Evolutionary conservation across 1,140 invertebrate species (phyloP), one percentile per base, ranked within the genome.

Genomic region (Tetramorium parvispinum): DNA sequence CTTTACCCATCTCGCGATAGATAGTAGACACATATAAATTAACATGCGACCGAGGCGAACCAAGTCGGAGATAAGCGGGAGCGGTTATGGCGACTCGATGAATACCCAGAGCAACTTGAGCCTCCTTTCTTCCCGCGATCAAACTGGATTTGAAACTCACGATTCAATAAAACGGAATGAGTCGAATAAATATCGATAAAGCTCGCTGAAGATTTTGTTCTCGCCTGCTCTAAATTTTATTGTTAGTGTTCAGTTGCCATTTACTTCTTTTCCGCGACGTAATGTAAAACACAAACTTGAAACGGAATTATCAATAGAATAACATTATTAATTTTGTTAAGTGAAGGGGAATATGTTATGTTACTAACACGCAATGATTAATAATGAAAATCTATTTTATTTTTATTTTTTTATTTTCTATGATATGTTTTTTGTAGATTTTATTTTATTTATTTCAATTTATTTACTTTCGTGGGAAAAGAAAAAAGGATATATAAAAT

Each of bases 181-280:
- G 11, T 51, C 32, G 57, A 89, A 90, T 90, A 90, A 90, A 90
- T 90, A 90, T 43, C 81, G 88, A 90, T 90, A 90, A 88, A 89
- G n/a, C 57, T 77, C 76, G 40, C 46, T 78, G 18, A 85, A 65
- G 49, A 3, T 65, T 77, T 78, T 78, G 59, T 78, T 51, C 73
- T 10, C 49, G 18, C 16, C 11, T 43, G 32, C 37, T 43, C 18
- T 43, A 27, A 37, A 76, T 61, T 63, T 76, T 53, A 73, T 18
- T 40, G 24, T 21, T 43, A 40, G 24, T 21, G n/a, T 51, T 16
- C 16, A 11, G 5, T 63, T 55, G 40, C 16, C 11, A 21, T 61
- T 65, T 21, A 65, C 8, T 10, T 18, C 8, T 59, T 43, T 32
- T 70, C 3, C 21, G 43, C 21, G 37, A 37, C 27, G n/a, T 8